phyloP scores from a whole-genome alignment of 2,888 invertebrate species.

The Panopea generosa region DNA sequence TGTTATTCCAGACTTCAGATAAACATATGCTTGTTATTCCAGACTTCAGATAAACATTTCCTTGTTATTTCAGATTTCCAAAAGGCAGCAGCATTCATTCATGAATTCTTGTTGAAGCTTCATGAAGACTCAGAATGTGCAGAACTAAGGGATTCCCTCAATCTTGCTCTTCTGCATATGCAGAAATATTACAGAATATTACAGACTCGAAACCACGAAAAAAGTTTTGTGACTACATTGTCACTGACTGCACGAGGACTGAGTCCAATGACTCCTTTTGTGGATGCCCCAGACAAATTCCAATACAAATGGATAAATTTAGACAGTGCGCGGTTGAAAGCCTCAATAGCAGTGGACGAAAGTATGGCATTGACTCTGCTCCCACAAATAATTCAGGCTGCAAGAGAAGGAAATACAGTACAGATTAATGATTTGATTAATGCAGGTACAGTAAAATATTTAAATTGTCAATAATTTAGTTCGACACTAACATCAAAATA shows the following conservation, averaged over 20 bases:
- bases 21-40: too few relatives aligned
- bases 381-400: conserved; percentile 79
- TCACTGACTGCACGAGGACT: conserved; percentile 81
- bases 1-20: too few relatives aligned
- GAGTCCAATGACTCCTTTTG: conserved; percentile 85
- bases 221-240: conserved; percentile 72
- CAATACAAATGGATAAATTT: conserved; percentile 83
- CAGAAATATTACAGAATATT: conserved; percentile 83
- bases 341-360: conserved; percentile 72
- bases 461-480: too few relatives aligned
- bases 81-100: conserved; percentile 84
- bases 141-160: conserved; percentile 83
- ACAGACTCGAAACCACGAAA: conserved; percentile 77
- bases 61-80: conserved; percentile 82
- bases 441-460: too few relatives aligned
- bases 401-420: conserved; percentile 79
- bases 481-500: too few relatives aligned
- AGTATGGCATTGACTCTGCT: conserved; percentile 74
- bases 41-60: too few relatives aligned
- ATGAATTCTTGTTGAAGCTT: conserved; percentile 84
- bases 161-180: conserved; percentile 84
- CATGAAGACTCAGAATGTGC: conserved; percentile 84
- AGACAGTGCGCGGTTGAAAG: conserved; percentile 76
- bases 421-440: conserved; percentile 75
- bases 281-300: conserved; percentile 83